Evolutionary conservation across 1,140 invertebrate species (phyloP), one percentile per base, ranked within the genome.

Genomic region (Lordiphosa clarofinis): DNA sequence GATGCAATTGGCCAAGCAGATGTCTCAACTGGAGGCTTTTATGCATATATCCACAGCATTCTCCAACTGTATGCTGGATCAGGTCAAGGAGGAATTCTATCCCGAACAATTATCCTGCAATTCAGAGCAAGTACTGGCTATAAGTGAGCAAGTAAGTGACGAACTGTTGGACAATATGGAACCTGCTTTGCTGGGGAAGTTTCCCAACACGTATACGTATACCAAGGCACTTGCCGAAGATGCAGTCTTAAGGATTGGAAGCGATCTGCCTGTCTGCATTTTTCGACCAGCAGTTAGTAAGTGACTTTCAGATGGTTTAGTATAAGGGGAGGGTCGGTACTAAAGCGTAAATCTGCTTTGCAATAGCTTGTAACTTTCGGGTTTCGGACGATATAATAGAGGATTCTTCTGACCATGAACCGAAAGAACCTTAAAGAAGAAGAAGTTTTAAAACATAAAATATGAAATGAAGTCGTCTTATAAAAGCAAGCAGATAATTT

Each of bases 1-100:
- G 8, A 33, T 93, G 8, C 87, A 92, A 11, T 1, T 44, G n/a
- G 42, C 42, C 42, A 44, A 44, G 28, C 10, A 44, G 6, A 44
- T 44, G 24, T 11, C n/a, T 1, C 24, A 44, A 13, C 21, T 44
- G 10, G n/a, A 28, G 21, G 21, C 42, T 0, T 44, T 44, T 44
- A 6, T 44, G 4, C 42, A 44, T 12, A 12, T 44, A n/a, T 44
- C 42, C 6, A 44, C 42, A 7, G 42, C 42, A 3, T 44, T 44
- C 24, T 28, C 42, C 0, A 44, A 44, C 28, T 44, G 21, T 10
- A 44, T 44, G 21, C 7, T 28, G 11, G n/a, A 28, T 8, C n/a
- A 21, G 7, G 28, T 44, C 4, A 11, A 44, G 24, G 42, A 44
- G 11, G 11, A n/a, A 1, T 44, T 31, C 11, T 24, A 44, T 24